Base-by-base conservation (phyloP, 1,140 invertebrate species). In the Drosophila tani region DNA sequence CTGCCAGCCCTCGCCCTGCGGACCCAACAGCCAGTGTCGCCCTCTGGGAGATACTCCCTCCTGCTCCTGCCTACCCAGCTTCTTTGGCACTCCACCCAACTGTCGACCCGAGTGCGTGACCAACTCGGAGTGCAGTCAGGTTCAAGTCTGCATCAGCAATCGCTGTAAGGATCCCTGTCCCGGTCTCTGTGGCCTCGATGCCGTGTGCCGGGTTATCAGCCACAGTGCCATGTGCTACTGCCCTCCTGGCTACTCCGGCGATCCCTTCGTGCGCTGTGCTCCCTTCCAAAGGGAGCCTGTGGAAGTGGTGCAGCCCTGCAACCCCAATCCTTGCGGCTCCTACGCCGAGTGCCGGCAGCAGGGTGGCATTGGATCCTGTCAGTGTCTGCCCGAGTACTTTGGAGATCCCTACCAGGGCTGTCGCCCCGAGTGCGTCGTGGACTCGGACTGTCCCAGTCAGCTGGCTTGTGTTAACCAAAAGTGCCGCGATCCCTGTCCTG, bases 1-100 rank as follows among this genome's bases (percentile, higher is more conserved):
- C 0, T 97, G 97, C 82, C 93, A 94, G 45, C 96, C 96, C 2
- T 95, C 95, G 11, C 96, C 96, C 2, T 97, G 97, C 84, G 97
- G 96, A 8, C 94, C 95, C 0, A 96, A 97, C 82, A 95, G 96
- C 38, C 92, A 95, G 79, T 97, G 96, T 82, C 93, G 94, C 59
- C 94, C 94, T 19, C 94, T 93, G 8, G 93, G 94, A 29, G 94
- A 94, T 14, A 94, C 94, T 32, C 94, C 94, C 2, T 93, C 94
- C 38, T 96, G 96, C 85, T 94, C 94, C 4, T 96, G 96, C 80
- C 64, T 95, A 3, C 78, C 93, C 8, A 94, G 94, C 59, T 96
- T 95, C 87, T 94, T 95, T 59, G 95, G 95, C n/a, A 93, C 94
- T 19, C 95, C 95, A 2, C 95, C 95, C 38, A 94, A 95, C 71